These are phyloP conservation scores for Camelus bactrianus DNA, from an alignment of 2,113 vertebrate species.

Conservation along the genomic window DNA sequence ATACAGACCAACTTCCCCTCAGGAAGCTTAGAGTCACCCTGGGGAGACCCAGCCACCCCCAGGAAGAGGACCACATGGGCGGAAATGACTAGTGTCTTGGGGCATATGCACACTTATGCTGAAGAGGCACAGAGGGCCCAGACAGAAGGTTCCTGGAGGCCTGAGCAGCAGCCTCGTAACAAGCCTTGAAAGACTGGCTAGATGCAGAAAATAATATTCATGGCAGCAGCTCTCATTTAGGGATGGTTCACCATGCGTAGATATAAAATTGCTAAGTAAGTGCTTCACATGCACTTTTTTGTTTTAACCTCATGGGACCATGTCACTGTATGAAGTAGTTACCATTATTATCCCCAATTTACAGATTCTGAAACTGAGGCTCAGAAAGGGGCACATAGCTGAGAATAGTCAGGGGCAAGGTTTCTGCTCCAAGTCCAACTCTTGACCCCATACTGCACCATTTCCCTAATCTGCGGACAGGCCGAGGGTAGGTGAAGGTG, in stretches of 20 bases:
- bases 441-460: accelerated
- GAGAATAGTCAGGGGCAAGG: neutral
- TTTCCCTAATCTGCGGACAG: neutral
- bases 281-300: accelerated
- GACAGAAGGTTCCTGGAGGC: neutral
- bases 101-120: accelerated
- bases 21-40: neutral
- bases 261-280: neutral
- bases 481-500: neutral
- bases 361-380: neutral
- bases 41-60: neutral
- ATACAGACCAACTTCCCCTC: neutral
- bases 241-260: neutral
- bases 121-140: neutral
- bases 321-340: accelerated
- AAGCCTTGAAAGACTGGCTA: neutral
- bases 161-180: neutral
- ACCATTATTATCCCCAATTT: neutral
- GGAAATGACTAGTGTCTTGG: neutral
- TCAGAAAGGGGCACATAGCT: neutral
- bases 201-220: too few relatives aligned
- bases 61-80: neutral
- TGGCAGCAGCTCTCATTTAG: accelerated
- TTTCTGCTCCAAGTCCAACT: neutral
- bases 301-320: neutral